Base-by-base conservation (phyloP, 2,888 invertebrate genomes). In the Lasius fuliginosus region DNA sequence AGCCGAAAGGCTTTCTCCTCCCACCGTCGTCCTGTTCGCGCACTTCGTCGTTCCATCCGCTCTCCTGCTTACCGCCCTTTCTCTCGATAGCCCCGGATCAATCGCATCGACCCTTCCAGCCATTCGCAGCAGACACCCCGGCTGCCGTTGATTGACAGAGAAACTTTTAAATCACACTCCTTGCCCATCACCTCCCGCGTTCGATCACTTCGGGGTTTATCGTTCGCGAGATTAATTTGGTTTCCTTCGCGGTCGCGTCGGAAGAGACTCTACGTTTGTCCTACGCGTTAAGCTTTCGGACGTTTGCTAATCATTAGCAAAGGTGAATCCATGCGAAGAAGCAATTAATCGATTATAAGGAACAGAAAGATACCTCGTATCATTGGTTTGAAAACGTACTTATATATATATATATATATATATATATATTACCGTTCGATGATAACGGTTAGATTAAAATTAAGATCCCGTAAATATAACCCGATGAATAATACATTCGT, bases 91-190 rank as follows among this genome's bases (percentile, higher is more conserved):
- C 68, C 71, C 53, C 77, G 79, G 91, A 93, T 94, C 93, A 93
- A 93, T 93, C 92, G 93, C 87, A 90, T 91, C 90, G 89, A 87
- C 89, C 88, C 91, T 90, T 90, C 82, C 86, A 90, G 90, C 90
- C 88, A 91, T 93, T 93, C 89, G 88, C 89, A 89, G 85, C 90
- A 88, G 90, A 92, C 88, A 86, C 82, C 81, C 62, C 33, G 73
- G 85, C 86, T 88, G 85, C 83, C 90, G 75, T 83, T 92, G 92
- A 93, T 93, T 90, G 92, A 93, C 93, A 92, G 90, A 86, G 84
- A 91, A 94, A 94, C 92, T 94, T 93, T 92, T 88, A 88, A 91
- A 83, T 83, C 86, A 62, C 82, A 58, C 67, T 67, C 68, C 23
- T 65, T 27, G 12, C 23, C 33, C 36, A 23, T 6, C 23, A 23